Evolutionary conservation across 1,140 invertebrate species (phyloP), one percentile per base, ranked within the genome.

Genomic region (Triops cancriformis): DNA sequence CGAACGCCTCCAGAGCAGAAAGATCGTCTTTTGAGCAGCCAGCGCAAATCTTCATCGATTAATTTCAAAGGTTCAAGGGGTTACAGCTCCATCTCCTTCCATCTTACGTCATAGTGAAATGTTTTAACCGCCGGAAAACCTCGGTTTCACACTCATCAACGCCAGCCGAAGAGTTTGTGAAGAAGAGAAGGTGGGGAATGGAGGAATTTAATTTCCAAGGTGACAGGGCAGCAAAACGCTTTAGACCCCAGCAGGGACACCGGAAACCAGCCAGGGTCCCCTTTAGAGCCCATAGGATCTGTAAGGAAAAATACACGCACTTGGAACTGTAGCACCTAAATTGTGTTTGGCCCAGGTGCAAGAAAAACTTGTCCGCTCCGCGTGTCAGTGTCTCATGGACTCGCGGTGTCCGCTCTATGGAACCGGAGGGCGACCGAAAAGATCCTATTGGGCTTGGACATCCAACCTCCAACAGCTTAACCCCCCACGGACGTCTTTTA

Each of bases 181-280:
- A 23, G 51, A 14, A 64, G 51, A 18, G 51, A 64, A 64, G 31
- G 31, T 37, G 31, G 2, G 31, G 18, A 14, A 18, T 64, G 14
- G 51, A 64, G 51, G 51, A 64, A 64, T 64, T 64, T 64, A 64
- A 64, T 64, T 64, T 64, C 51, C 51, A 64, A 18, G 51, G 51
- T 64, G 51, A 64, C 51, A 64, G 51, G 51, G 18, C 51, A 64
- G 23, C 51, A 64, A 64, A 64, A 64, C 51, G 51, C 51, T 64
- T 64, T 64, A 64, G 51, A 4, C 51, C 51, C 6, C 51, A 64
- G 51, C 51, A 14, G 51, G 51, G 51, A 23, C n/a, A 64, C 51
- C 51, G 51, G 51, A 64, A 64, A 64, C 14, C 23, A 14, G 18
- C 23, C 51, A 23, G 51, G 51, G n/a, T 64, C 51, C 18, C 51